Evolutionary conservation across 2,888 invertebrate species (phyloP).

Genomic region (Drosophila cracens): DNA sequence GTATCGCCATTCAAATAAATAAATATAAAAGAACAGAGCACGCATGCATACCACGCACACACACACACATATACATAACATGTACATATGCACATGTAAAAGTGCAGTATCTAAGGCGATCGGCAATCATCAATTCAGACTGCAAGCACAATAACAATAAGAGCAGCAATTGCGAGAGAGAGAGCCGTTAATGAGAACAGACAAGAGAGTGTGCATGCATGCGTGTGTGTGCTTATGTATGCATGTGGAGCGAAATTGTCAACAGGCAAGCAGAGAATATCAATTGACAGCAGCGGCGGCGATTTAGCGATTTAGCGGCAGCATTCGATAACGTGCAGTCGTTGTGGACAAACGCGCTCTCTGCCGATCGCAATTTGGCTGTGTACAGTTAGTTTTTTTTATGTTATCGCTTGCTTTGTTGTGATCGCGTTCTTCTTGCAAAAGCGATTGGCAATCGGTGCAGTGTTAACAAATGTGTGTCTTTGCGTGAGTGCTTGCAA

Average conservation of each 20-base stretch:
- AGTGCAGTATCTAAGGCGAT: slow-evolving; percentile 45
- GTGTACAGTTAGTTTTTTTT: slow-evolving; percentile 38
- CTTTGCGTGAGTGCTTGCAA: slow-evolving; percentile 18
- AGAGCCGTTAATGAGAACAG: slow-evolving; percentile 6
- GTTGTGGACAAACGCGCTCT: slow-evolving; percentile 42
- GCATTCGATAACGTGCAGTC: slow-evolving; percentile 66
- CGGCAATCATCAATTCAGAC: slow-evolving; percentile 47
- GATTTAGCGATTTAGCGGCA: slow-evolving; percentile 25
- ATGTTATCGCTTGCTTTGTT: slow-evolving; percentile 45
- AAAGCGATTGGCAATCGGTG: not conserved
- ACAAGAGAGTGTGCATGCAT: slow-evolving; percentile 10
- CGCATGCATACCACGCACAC: not conserved
- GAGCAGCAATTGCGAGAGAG: slow-evolving; percentile 25
- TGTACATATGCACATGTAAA: not conserved
- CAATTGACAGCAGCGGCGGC: slow-evolving; percentile 59
- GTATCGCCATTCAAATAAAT: slow-evolving; percentile 15
- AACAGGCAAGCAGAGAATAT: slow-evolving; percentile 32
- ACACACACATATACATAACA: not conserved
- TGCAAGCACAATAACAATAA: slow-evolving; percentile 36
- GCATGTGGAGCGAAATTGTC: slow-evolving; percentile 54
- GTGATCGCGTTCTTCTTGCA: slow-evolving; percentile 40
- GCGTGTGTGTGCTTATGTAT: not conserved
- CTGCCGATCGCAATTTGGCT: slow-evolving; percentile 34
- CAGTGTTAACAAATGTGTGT: slow-evolving; percentile 19
- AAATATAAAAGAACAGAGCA: slow-evolving; percentile 1